Conservation (phyloP, 2,797 vertebrate genomes). For the Antennarius maculatus region DNA sequence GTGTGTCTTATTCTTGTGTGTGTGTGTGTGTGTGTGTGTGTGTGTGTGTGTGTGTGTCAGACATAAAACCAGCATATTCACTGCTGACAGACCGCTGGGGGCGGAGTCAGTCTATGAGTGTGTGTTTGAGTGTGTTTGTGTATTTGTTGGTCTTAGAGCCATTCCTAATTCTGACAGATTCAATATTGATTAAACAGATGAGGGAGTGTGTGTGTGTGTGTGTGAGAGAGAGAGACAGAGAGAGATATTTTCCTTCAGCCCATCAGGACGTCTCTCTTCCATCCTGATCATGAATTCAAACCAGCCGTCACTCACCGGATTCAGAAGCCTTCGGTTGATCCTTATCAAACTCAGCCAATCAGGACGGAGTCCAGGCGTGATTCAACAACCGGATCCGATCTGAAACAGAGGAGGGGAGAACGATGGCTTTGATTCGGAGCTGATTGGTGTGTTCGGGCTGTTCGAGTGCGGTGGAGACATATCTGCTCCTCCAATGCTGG, state of each 20-base stretch:
- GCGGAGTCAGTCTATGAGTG: background rate
- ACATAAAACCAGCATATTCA: background rate
- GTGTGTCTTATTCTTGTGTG: too few species aligned
- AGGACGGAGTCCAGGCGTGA: background rate
- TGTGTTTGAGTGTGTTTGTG: background rate
- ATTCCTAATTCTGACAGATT: constrained; percentile 40
- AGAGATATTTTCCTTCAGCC: background rate
- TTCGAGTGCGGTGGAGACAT: too few species aligned
- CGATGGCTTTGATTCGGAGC: too few species aligned
- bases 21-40: background rate
- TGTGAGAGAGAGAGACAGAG: background rate
- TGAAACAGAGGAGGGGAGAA: background rate
- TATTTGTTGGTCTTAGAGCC: constrained; percentile 5
- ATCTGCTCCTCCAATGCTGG: too few species aligned
- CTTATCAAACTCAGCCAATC: constrained; percentile 1
- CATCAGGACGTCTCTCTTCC: background rate
- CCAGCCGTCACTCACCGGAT: constrained; percentile 27
- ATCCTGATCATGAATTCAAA: too few species aligned
- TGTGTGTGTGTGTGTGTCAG: background rate
- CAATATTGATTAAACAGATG: constrained; percentile 61
- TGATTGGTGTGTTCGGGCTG: too few species aligned
- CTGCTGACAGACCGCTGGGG: constrained; percentile 1
- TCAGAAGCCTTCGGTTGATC: constrained; percentile 1
- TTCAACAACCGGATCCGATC: background rate
- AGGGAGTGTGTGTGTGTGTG: background rate